phyloP scores from a whole-genome alignment of 2,888 invertebrate genomes.

The Sepioteuthis lessoniana region DNA sequence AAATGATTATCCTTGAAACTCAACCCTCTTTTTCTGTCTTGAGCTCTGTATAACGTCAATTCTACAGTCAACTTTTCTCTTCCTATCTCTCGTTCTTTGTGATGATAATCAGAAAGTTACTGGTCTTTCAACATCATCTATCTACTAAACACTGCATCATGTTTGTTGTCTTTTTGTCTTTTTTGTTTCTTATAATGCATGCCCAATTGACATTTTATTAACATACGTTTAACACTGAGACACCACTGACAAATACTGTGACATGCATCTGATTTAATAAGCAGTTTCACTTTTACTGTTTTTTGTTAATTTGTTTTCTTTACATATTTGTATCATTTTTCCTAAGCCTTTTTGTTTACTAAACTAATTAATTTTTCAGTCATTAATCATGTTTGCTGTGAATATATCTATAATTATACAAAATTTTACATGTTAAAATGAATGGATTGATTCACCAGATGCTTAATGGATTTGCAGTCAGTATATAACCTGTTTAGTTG shows the following conservation, averaged over 20 bases:
- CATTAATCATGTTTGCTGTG: background rate
- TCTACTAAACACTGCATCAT: background rate
- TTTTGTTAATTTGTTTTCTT: background rate
- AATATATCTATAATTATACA: background rate
- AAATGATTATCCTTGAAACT: background rate
- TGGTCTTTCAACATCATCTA: background rate
- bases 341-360: background rate
- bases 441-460: background rate
- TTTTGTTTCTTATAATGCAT: background rate
- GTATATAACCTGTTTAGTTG: background rate
- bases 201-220: background rate
- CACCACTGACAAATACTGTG: conserved; percentile 18
- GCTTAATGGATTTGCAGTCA: background rate
- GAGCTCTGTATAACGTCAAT: background rate
- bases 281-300: background rate
- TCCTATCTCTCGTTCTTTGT: background rate
- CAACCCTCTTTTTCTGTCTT: no score
- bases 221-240: background rate
- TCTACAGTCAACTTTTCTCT: background rate
- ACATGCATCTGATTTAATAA: background rate
- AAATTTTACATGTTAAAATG: background rate
- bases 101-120: background rate
- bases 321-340: background rate
- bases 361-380: background rate
- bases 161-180: background rate